Evolutionary conservation across 2,888 invertebrate genomes (phyloP).

Genomic region (Clistopyga incitator): DNA sequence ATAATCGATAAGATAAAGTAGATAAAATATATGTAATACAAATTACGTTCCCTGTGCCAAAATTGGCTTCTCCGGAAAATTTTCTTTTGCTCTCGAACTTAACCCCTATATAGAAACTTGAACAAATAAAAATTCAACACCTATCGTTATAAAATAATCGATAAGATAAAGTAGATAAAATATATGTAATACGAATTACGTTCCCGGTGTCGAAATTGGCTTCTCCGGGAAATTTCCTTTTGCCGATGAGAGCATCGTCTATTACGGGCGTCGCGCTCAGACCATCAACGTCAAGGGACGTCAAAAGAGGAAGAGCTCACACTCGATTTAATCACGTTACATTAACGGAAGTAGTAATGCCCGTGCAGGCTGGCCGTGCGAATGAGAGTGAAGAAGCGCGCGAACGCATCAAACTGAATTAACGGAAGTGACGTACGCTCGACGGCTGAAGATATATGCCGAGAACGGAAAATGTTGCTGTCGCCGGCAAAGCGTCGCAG

Average conservation of each 20-base stretch:
- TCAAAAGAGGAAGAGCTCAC: slow-evolving; percentile 47
- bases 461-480: neutral
- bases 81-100: neutral
- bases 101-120: no score
- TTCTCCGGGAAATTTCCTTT: neutral
- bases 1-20: neutral
- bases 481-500: slow-evolving; percentile 4
- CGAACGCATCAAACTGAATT: slow-evolving; percentile 70
- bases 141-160: neutral
- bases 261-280: neutral
- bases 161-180: neutral
- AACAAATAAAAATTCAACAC: no score
- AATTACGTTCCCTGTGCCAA: neutral
- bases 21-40: neutral
- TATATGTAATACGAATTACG: no score
- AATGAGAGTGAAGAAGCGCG: slow-evolving; percentile 26
- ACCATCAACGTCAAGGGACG: slow-evolving; percentile 1
- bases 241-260: slow-evolving; percentile 1
- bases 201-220: neutral
- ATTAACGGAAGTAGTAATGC: slow-evolving; percentile 63
- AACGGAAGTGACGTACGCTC: slow-evolving; percentile 51
- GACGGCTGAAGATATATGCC: slow-evolving; percentile 12
- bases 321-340: slow-evolving; percentile 70
- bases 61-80: neutral
- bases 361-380: slow-evolving; percentile 13